These are phyloP conservation scores for Phataginus tricuspis DNA, from an alignment of 2,797 vertebrate species.

Conservation along the genomic window DNA sequence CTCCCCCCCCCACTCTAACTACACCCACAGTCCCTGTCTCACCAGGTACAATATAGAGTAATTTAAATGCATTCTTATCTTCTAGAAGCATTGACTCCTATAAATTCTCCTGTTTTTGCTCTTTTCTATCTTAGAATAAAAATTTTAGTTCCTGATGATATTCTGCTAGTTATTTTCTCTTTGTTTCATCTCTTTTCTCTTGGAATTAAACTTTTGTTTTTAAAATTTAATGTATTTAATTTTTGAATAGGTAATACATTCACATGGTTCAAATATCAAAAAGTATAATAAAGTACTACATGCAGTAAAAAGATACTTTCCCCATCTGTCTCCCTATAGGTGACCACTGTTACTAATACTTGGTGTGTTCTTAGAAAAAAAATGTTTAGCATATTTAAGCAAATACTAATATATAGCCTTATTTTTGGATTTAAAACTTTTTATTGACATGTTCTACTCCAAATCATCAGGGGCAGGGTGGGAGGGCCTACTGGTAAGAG, in stretches of 20 bases:
- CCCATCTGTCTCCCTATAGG: neutral
- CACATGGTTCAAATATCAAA: neutral
- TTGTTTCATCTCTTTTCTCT: neutral
- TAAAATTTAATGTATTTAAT: neutral
- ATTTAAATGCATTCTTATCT: neutral
- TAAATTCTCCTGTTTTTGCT: neutral
- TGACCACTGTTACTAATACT: neutral
- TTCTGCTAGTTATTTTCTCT: neutral
- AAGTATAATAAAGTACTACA: neutral
- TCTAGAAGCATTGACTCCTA: neutral
- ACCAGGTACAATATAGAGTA: neutral
- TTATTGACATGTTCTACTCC: neutral
- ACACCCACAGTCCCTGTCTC: too few species aligned
- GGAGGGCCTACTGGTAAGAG: neutral
- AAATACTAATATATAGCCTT: neutral
- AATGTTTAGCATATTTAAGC: neutral
- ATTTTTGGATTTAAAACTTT: neutral
- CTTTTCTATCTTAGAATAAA: neutral
- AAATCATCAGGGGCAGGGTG: neutral
- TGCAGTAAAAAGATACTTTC: neutral
- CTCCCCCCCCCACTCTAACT: too few species aligned
- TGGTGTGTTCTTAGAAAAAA: neutral
- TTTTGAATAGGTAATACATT: slow-evolving; percentile 4
- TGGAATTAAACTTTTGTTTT: slow-evolving; percentile 17
- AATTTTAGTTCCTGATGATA: neutral